Conservation (phyloP, 2,113 vertebrate genomes). For the Pheucticus melanocephalus region DNA sequence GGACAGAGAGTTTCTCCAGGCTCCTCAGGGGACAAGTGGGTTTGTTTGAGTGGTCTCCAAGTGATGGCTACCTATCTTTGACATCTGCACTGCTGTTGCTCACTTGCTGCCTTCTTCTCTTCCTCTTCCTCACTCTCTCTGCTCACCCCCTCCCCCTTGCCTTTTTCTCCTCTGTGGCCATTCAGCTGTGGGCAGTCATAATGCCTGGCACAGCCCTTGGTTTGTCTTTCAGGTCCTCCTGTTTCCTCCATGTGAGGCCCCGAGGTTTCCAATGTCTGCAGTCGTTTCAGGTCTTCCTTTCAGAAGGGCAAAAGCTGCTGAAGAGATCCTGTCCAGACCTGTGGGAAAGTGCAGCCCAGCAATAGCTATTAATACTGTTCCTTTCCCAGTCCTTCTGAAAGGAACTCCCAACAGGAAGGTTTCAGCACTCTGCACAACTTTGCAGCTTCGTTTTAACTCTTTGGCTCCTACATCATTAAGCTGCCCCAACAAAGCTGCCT, state of each 20-base stretch:
- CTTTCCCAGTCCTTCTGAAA: conserved; percentile 73
- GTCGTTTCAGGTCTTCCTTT: conserved; percentile 70
- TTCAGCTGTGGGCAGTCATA: not conserved
- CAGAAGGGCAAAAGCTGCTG: conserved; percentile 52
- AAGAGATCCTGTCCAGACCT: conserved; percentile 78
- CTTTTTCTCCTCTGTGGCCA: not conserved
- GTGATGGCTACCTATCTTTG: not conserved
- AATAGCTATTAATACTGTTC: conserved; percentile 76
- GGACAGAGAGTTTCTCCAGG: conserved; percentile 49
- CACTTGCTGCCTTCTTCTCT: not conserved
- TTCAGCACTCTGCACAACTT: conserved; percentile 64
- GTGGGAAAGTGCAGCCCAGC: conserved; percentile 76
- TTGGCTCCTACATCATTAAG: conserved; percentile 50
- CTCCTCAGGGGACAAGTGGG: not conserved
- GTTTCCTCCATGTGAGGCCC: conserved; percentile 69
- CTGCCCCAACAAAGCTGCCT: not conserved
- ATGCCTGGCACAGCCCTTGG: not conserved
- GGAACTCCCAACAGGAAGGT: conserved; percentile 82
- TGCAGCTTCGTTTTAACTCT: conserved; percentile 73
- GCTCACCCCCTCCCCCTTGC: not conserved
- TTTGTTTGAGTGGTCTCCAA: conserved; percentile 18
- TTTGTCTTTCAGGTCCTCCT: conserved; percentile 51
- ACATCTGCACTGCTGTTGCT: not conserved
- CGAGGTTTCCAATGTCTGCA: conserved; percentile 54
- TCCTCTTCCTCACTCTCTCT: not conserved